These are phyloP conservation scores for Cephalopachus bancanus DNA, from an alignment of 2,797 vertebrate genomes.

Conservation along the genomic window DNA sequence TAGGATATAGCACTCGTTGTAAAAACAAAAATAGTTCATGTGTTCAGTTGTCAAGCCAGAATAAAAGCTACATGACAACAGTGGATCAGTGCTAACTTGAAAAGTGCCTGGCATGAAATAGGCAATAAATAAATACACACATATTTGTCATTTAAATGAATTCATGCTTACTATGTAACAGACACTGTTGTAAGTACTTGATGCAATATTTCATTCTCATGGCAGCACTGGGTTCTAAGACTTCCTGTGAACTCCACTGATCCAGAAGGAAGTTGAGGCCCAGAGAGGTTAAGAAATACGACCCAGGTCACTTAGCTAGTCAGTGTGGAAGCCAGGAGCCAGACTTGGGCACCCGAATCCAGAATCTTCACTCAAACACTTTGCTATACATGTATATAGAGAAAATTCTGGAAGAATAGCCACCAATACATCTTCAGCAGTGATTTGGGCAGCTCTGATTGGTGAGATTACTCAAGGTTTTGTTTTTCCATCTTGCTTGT, in stretches of 20 bases:
- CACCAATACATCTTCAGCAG: neutral
- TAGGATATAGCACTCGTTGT: neutral
- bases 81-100: neutral
- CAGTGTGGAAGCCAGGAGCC: neutral
- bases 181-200: neutral
- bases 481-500: neutral
- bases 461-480: neutral
- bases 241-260: neutral
- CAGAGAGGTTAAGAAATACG: neutral
- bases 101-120: constrained; percentile 25
- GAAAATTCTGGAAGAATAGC: neutral
- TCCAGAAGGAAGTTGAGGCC: neutral
- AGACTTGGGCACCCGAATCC: neutral
- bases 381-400: neutral
- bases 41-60: neutral
- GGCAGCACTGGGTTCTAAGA: too few relatives aligned
- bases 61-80: neutral
- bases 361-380: neutral
- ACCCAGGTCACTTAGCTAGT: neutral
- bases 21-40: neutral
- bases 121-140: neutral
- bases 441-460: too few relatives aligned
- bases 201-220: neutral
- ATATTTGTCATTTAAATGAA: neutral
- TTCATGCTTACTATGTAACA: neutral